These are phyloP conservation scores for Telenomus remus DNA, from an alignment of 1,140 invertebrate species.

Conservation along the genomic window DNA sequence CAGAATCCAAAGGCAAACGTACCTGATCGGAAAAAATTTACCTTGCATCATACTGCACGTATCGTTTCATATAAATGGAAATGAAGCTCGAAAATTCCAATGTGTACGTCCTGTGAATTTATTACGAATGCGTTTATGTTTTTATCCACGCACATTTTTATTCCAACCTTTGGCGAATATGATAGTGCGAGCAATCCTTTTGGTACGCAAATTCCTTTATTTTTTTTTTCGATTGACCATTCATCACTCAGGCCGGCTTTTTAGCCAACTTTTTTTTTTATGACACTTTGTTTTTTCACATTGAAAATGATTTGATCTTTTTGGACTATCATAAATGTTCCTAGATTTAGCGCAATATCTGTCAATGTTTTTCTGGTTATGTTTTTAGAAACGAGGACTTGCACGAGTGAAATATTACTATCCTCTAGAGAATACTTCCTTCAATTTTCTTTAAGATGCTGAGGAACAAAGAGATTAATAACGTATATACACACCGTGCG, in stretches of 20 bases:
- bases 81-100: conserved; percentile 42
- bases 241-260: no score
- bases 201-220: conserved; percentile 8
- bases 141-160: conserved; percentile 26
- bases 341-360: no score
- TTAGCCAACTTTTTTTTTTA: no score
- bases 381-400: not conserved
- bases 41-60: conserved; percentile 35
- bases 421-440: conserved; percentile 8
- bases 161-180: not conserved
- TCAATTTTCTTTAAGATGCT: conserved; percentile 27
- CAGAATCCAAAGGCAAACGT: conserved; percentile 16
- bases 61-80: conserved; percentile 55
- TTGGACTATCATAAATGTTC: no score
- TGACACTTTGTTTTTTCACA: not conserved
- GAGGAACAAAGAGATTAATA: conserved; percentile 17
- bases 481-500: conserved; percentile 4
- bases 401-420: conserved; percentile 22
- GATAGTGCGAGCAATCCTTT: conserved; percentile 5
- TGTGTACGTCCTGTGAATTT: conserved; percentile 7
- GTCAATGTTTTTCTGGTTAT: no score
- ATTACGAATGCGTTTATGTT: conserved; percentile 34
- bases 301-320: no score
- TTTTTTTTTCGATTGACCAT: no score
- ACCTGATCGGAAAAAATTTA: conserved; percentile 37